These are phyloP conservation scores for Recurvirostra avosetta DNA, from an alignment of 2,113 vertebrate species.

Conservation along the genomic window DNA sequence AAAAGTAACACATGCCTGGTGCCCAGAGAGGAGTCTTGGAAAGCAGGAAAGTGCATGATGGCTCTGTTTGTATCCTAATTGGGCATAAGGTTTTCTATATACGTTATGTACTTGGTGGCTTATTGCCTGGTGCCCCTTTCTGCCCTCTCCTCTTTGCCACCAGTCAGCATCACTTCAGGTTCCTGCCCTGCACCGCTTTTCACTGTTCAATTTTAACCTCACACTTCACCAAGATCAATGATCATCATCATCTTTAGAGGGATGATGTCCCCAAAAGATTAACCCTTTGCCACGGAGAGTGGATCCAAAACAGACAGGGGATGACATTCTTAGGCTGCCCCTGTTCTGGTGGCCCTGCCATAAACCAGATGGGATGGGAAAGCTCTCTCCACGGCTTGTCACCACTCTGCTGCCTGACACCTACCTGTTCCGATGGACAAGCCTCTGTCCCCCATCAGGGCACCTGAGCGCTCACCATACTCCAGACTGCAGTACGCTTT, in stretches of 20 bases:
- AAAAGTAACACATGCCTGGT: too few species aligned
- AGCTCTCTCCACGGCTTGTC: not conserved
- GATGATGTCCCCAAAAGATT: not conserved
- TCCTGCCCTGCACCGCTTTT: not conserved
- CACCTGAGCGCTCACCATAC: fast-evolving
- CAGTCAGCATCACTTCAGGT: not conserved
- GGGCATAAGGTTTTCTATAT: not conserved
- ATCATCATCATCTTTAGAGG: not conserved
- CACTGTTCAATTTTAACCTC: not conserved
- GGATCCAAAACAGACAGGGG: fast-evolving
- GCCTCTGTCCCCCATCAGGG: not conserved
- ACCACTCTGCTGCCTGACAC: not conserved
- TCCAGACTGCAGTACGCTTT: not conserved
- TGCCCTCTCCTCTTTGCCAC: not conserved
- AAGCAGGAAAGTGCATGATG: not conserved
- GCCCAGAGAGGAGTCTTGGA: not conserved
- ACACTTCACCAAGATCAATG: not conserved
- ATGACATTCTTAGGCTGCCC: not conserved
- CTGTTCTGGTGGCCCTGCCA: not conserved
- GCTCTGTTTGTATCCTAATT: fast-evolving
- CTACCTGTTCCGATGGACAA: not conserved
- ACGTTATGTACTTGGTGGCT: fast-evolving
- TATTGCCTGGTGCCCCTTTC: not conserved
- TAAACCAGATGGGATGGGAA: fast-evolving
- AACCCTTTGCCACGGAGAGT: not conserved